phyloP scores from a whole-genome alignment of 2,113 vertebrate genomes.

The Pangasianodon gigas region DNA sequence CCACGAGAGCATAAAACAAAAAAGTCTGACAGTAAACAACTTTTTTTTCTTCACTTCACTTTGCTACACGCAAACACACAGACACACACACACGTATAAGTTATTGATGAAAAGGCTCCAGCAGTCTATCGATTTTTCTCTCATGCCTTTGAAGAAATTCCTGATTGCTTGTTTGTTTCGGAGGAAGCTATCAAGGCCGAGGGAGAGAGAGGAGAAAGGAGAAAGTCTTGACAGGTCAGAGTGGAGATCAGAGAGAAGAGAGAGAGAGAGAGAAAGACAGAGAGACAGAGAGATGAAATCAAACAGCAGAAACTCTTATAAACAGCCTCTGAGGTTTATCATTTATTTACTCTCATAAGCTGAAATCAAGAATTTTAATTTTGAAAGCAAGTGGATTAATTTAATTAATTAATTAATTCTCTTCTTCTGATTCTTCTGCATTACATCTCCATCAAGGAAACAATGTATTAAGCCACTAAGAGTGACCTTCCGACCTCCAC shows the following conservation, averaged over 20 bases:
- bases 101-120: slow-evolving; percentile 71
- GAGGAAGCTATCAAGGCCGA: slow-evolving; percentile 44
- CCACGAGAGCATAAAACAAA: background rate
- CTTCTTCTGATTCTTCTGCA: background rate
- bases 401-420: too few species aligned
- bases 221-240: slow-evolving; percentile 56
- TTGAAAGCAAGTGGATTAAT: too few species aligned
- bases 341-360: background rate
- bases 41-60: background rate
- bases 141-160: slow-evolving; percentile 68
- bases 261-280: slow-evolving; percentile 56
- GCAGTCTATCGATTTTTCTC: slow-evolving; percentile 66
- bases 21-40: slow-evolving; percentile 1
- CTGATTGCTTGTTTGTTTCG: slow-evolving; percentile 59
- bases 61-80: background rate
- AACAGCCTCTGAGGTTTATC: background rate
- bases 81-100: slow-evolving; percentile 57
- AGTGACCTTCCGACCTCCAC: background rate
- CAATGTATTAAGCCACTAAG: background rate
- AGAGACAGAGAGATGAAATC: slow-evolving; percentile 35
- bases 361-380: background rate
- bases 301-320: background rate
- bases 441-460: background rate
- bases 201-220: slow-evolving; percentile 57
- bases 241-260: slow-evolving; percentile 62